Evolutionary conservation across 2,888 invertebrate species (phyloP).

Genomic region (Lepidonotus clava): DNA sequence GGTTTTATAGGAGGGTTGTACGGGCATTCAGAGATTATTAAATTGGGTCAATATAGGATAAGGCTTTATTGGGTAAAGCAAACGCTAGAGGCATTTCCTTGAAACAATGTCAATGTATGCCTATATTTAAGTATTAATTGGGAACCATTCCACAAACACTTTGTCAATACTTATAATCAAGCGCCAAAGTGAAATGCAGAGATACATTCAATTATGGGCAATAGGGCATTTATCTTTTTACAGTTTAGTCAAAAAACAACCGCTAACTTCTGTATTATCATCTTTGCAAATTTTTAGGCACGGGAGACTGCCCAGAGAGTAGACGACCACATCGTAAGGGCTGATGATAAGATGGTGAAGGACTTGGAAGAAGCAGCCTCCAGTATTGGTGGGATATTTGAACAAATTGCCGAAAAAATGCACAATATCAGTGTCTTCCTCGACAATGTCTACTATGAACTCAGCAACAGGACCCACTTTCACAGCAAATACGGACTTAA

Average conservation of each 20-base stretch:
- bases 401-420: conserved; percentile 38
- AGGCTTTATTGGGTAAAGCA: too few species aligned
- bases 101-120: too few species aligned
- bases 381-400: conserved; percentile 10
- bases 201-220: background rate
- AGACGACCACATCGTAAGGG: background rate
- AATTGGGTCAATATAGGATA: too few species aligned
- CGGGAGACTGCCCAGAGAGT: conserved; percentile 46
- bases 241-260: background rate
- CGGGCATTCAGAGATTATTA: too few species aligned
- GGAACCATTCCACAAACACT: too few species aligned
- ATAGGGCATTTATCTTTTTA: background rate
- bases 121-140: too few species aligned
- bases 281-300: background rate
- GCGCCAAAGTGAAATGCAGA: background rate
- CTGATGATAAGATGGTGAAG: conserved; percentile 3
- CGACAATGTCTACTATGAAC: conserved; percentile 1
- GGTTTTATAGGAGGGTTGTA: too few species aligned
- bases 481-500: conserved; percentile 38
- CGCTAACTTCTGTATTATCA: background rate
- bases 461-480: conserved; percentile 28
- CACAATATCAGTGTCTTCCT: conserved; percentile 4
- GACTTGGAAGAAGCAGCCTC: background rate
- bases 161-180: background rate
- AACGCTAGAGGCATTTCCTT: too few species aligned